Evolutionary conservation across 2,888 invertebrate species (phyloP), one percentile per base, ranked within the genome.

Genomic region (Patella pellucida): DNA sequence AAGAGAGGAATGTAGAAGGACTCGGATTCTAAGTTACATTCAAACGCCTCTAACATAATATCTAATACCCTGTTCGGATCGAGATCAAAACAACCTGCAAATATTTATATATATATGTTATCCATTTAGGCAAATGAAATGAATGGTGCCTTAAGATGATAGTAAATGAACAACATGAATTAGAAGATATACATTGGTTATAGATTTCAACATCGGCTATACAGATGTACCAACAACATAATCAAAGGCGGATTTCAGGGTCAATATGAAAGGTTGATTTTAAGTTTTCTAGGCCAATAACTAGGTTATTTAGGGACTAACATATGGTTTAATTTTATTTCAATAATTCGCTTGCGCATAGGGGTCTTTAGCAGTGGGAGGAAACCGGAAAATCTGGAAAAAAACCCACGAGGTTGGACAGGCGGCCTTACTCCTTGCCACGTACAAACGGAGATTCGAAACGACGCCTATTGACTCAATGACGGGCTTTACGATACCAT

Each of bases 1-100:
- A 97, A 92, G 73, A 99, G 92, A 0, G 96, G 95, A 88, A 98
- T 95, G 91, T 97, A 98, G 85, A 97, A 93, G 73, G 93, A 93
- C 85, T 89, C 85, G 41, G 89, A 84, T 19, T 90, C 95, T 9
- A 91, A 89, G 56, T 89, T 88, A 93, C 88, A 90, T 90, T 99
- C 99, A 92, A 99, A 98, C 51, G 97, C 96, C 91, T 99, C 99
- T 85, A 99, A 92, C 84, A 99, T 95, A 80, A 99, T 95, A 90
- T 99, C 99, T 82, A 99, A 92, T 16, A 98, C 98, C 88, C 99
- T 93, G 91, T 99, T 99, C 5, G 99, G 99, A 92, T 99, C 99
- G 90, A 99, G 93, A 92, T 99, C 99, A 91, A 99, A 99, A 91
- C 98, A 98, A 88, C 99, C 98, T 90, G 83, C 15, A 84, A 78